Conservation (phyloP, 2,888 invertebrate species). For the Spodoptera picta region DNA sequence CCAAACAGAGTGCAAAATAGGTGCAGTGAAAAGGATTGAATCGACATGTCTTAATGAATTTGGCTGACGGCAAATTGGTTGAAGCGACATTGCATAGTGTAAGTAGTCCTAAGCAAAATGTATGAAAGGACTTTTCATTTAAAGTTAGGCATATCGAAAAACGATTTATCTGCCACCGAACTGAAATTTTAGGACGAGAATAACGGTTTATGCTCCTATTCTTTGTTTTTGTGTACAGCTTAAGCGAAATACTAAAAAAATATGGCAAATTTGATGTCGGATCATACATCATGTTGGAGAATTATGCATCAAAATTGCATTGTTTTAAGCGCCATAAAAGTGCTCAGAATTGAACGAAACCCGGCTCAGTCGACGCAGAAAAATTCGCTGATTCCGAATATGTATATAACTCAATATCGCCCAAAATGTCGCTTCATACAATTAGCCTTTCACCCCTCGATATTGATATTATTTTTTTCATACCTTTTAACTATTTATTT, state of each 20-base stretch:
- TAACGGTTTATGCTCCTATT: neutral
- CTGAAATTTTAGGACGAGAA: conserved; percentile 1
- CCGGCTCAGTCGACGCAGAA: conserved; percentile 16
- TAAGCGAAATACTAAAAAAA: neutral
- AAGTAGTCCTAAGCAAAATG: too few relatives aligned
- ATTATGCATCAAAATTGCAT: neutral
- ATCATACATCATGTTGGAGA: conserved; percentile 1
- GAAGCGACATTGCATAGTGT: too few relatives aligned
- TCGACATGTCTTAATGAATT: too few relatives aligned
- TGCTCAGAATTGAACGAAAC: conserved; percentile 3
- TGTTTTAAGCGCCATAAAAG: conserved; percentile 4
- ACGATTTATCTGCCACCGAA: neutral
- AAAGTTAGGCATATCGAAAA: too few relatives aligned
- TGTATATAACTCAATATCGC: conserved; percentile 9
- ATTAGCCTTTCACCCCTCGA: conserved; percentile 16
- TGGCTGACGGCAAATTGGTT: too few relatives aligned
- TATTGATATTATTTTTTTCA: too few relatives aligned
- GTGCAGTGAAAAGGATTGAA: too few relatives aligned
- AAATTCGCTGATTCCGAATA: conserved; percentile 17
- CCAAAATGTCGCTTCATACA: conserved; percentile 6
- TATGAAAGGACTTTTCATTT: too few relatives aligned
- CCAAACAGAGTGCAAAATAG: too few relatives aligned
- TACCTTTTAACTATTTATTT: too few relatives aligned
- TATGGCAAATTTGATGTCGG: conserved; percentile 1
- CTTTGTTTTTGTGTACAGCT: neutral